Conservation (phyloP, 2,797 vertebrate species). For the Merluccius polli region DNA sequence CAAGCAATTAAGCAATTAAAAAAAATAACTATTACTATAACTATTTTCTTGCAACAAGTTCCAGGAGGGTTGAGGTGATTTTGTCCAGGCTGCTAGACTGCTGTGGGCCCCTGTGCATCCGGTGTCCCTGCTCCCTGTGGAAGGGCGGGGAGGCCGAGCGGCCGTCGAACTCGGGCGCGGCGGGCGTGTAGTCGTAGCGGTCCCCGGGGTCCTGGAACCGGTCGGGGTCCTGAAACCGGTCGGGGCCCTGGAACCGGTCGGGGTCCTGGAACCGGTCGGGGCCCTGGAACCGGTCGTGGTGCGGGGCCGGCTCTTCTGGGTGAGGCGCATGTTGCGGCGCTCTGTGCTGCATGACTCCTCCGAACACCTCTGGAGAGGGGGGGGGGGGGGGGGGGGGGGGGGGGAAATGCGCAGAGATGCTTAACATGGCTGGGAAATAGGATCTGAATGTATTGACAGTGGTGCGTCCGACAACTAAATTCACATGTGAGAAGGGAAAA, state of each 20-base stretch:
- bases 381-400: background rate
- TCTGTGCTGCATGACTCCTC: conserved; percentile 3
- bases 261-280: conserved; percentile 46
- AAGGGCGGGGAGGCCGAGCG: conserved; percentile 32
- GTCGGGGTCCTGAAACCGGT: conserved; percentile 24
- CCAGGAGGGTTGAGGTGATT: conserved; percentile 66
- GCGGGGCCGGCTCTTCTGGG: conserved; percentile 22
- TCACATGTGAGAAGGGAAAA: too few species aligned
- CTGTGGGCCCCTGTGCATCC: conserved; percentile 28
- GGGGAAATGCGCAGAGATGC: background rate
- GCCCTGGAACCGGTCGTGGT: conserved; percentile 5
- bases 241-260: conserved; percentile 3
- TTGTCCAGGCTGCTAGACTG: conserved; percentile 64
- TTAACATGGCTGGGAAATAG: background rate
- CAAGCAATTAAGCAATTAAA: background rate
- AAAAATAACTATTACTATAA: background rate
- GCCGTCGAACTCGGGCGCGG: conserved; percentile 35
- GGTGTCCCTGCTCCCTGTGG: conserved; percentile 31
- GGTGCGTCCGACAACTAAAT: too few species aligned
- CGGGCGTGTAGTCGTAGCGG: conserved; percentile 25
- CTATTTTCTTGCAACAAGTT: conserved; percentile 67
- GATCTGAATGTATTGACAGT: background rate
- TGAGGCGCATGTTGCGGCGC: conserved; percentile 4
- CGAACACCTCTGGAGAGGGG: conserved; percentile 50
- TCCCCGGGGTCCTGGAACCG: conserved; percentile 45